These are phyloP conservation scores for Papilio machaon DNA, from an alignment of 1,140 invertebrate species.

Conservation along the genomic window DNA sequence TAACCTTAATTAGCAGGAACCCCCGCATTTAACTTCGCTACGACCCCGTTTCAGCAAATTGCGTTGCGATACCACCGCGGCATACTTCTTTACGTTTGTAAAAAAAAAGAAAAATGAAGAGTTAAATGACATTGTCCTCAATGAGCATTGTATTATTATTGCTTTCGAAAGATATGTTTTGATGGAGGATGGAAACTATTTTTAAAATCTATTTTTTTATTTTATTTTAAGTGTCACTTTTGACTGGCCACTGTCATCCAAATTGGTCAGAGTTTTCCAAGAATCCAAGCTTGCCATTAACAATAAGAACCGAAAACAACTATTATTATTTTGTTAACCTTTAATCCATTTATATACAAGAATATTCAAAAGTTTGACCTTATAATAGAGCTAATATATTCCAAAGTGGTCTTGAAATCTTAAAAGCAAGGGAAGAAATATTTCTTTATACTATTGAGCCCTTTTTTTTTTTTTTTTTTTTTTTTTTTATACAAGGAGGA, in stretches of 20 bases:
- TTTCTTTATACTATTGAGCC: background rate
- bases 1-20: slow-evolving; percentile 36
- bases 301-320: no score
- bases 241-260: no score
- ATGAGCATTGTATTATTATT: slow-evolving; percentile 4
- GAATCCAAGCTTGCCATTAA: no score
- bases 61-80: slow-evolving; percentile 16
- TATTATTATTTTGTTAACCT: no score
- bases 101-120: slow-evolving; percentile 16
- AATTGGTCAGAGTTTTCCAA: no score
- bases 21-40: slow-evolving; percentile 18
- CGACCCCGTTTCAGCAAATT: slow-evolving; percentile 30
- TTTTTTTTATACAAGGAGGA: no score
- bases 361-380: no score
- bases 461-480: no score
- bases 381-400: no score
- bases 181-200: background rate
- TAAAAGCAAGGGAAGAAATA: background rate
- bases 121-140: slow-evolving; percentile 30
- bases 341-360: no score
- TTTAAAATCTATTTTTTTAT: no score
- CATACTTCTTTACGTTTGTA: background rate
- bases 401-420: background rate
- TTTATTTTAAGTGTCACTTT: no score
- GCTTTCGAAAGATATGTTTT: background rate